These are phyloP conservation scores for Pseudocheirus occidentalis DNA, from an alignment of 2,797 vertebrate genomes.

Conservation along the genomic window DNA sequence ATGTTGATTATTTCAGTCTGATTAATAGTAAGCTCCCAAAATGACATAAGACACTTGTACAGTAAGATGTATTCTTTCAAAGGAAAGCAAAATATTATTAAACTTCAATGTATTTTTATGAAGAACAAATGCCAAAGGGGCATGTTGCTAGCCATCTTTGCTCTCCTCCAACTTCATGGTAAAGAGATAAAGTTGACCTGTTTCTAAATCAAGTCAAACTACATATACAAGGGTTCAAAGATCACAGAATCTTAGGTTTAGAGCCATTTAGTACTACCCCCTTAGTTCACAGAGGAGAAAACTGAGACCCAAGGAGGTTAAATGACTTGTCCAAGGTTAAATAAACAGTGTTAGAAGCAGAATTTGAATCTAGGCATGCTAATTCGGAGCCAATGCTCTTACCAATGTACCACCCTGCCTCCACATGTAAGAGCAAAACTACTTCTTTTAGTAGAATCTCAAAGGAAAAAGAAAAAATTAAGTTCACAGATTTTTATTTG, in stretches of 20 bases:
- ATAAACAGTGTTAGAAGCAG: not conserved
- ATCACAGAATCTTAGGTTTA: not conserved
- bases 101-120: constrained; percentile 26
- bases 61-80: constrained; percentile 23
- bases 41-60: not conserved
- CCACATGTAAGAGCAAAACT: not conserved
- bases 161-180: constrained; percentile 27
- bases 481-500: constrained; percentile 31
- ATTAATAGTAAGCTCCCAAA: not conserved
- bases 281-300: not conserved
- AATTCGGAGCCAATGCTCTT: not conserved
- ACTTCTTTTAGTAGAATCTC: not conserved
- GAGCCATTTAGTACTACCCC: not conserved
- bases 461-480: not conserved
- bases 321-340: not conserved
- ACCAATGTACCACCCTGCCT: not conserved
- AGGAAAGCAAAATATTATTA: constrained; percentile 36
- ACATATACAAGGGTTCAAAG: not conserved
- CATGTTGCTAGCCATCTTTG: constrained; percentile 11
- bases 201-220: not conserved
- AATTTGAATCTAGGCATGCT: not conserved
- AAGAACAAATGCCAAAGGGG: constrained; percentile 35
- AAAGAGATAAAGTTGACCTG: constrained; percentile 9
- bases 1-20: not conserved
- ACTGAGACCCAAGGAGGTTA: not conserved